Percentiles rank a stretch among this genome's conserved stretches.
Evolutionary conservation across 2,797 vertebrate species (phyloP).

Genomic region (Brachyrhaphis roseni): DNA sequence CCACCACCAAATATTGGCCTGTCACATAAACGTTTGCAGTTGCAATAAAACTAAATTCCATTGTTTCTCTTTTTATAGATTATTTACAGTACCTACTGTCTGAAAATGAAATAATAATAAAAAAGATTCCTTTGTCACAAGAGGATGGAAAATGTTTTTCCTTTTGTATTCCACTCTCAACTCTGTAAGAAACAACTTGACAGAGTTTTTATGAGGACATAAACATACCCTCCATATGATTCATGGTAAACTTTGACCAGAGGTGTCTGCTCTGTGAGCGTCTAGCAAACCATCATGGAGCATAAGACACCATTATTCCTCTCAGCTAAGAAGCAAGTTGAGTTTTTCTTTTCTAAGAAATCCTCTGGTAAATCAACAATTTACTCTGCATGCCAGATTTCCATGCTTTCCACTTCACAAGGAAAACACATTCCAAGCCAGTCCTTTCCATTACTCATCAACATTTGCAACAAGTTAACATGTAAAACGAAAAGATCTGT

Average conservation of each 20-base stretch:
- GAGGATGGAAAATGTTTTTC: not conserved
- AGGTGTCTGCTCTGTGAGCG: conserved; percentile 40
- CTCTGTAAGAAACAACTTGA: conserved; percentile 27
- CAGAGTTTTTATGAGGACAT: conserved; percentile 20
- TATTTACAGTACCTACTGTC: not conserved
- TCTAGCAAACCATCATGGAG: conserved; percentile 26
- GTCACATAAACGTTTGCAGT: not conserved
- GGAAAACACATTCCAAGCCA: conserved; percentile 3
- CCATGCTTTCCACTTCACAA: not conserved
- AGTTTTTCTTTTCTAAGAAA: not conserved
- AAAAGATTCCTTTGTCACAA: not conserved
- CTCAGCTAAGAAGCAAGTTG: conserved; percentile 18
- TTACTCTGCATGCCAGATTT: not conserved
- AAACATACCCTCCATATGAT: conserved; percentile 34
- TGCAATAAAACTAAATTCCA: not conserved
- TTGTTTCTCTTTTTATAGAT: not conserved
- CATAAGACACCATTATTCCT: conserved; percentile 22
- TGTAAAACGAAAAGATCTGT: not conserved
- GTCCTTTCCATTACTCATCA: not conserved
- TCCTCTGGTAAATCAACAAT: conserved; percentile 2
- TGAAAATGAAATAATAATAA: not conserved
- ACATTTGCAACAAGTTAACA: conserved; percentile 9
- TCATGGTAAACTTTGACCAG: conserved; percentile 64
- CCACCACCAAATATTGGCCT: not conserved
- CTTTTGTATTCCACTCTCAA: conserved; percentile 29